Base-by-base conservation (phyloP, 1,140 invertebrate genomes). In the Scaptomyza pallida region DNA sequence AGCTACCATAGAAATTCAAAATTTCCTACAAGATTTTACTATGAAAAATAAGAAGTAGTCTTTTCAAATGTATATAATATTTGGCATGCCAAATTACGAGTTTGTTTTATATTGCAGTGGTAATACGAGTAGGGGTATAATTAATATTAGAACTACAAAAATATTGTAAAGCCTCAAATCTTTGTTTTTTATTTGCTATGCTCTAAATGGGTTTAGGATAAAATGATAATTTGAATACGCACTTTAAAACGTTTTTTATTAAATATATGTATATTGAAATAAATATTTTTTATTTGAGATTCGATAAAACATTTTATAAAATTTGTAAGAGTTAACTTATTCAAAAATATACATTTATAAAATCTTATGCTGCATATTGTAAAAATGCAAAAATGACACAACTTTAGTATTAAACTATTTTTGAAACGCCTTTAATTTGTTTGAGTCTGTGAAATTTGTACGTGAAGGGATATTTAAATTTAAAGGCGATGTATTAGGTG, bases 261-360 rank as follows among this genome's bases (percentile, higher is more conserved):
- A 45, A 23, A 43, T 65, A 45, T 52, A 52, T 41, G 59, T 50
- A 33, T 16, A 50, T 9, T 56, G 26, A 37, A 71, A 71, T 59
- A 65, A 57, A 65, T 71, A 51, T 26, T 23, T 16, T 45, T 37
- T n/a, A n/a, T 45, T 40, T 16, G 37, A 72, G 48, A 57, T 65
- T 65, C 54, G 35, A 47, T 43, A 16, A 51, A 63, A 57, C 43
- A 45, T 35, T 65, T 37, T 57, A 64, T 50, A 63, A 67, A 61
- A 68, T 23, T 26, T 37, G 13, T 19, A 37, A 40, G 15, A 9
- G 26, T 8, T 30, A 30, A 9, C 5, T 9, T 30, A 33, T 23
- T 4, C 33, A 37, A 4, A 3, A 41, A 30, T 30, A 26, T 17
- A 37, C 23, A 63, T 37, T 64, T 51, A 56, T 71, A 21, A 64